phyloP scores from a whole-genome alignment of 2,113 vertebrate genomes.

The Recurvirostra avosetta region DNA sequence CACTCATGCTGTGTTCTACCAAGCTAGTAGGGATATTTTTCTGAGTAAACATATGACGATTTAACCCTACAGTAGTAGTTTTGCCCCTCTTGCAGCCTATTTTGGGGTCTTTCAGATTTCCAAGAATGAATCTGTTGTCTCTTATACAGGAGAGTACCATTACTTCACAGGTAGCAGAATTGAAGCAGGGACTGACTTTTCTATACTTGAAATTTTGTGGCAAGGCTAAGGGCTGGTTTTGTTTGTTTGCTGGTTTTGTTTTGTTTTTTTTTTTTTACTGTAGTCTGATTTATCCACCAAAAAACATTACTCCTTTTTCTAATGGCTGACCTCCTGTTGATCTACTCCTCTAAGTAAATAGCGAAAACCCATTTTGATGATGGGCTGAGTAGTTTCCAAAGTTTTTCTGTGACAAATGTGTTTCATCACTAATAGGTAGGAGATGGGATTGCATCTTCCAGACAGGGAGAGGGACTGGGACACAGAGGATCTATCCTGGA shows the following conservation, averaged over 20 bases:
- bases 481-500: not conserved
- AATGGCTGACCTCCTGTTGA: not conserved
- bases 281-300: not conserved
- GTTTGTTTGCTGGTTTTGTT: not conserved
- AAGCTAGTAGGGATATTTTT: not conserved
- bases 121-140: not conserved
- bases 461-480: not conserved
- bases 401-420: not conserved
- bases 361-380: not conserved
- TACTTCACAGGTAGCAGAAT: not conserved
- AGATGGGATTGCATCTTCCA: not conserved
- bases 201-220: not conserved
- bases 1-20: not conserved
- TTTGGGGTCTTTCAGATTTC: not conserved
- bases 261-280: not conserved
- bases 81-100: not conserved
- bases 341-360: not conserved
- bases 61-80: not conserved
- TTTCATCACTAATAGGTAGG: not conserved
- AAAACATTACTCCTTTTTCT: not conserved
- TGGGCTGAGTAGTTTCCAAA: not conserved
- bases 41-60: not conserved
- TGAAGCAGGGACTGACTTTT: not conserved
- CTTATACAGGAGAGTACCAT: not conserved
- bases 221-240: not conserved